These are phyloP conservation scores for Melanitta fusca DNA, from an alignment of 2,797 vertebrate genomes.

Conservation along the genomic window DNA sequence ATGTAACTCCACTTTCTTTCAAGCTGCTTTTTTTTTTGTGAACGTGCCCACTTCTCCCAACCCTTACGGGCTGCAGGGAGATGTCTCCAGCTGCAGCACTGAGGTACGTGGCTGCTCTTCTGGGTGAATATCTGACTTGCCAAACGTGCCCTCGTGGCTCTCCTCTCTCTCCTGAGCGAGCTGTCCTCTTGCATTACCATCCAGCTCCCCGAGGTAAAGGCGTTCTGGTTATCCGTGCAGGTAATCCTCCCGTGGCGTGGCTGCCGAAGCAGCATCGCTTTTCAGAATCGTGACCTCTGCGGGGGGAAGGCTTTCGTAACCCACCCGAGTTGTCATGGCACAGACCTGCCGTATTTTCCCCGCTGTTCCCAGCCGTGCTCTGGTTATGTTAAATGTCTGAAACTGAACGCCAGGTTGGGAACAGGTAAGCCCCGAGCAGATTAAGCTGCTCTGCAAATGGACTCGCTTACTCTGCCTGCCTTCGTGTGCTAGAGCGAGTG, in stretches of 20 bases:
- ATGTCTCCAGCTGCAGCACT: not conserved
- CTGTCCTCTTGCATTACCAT: rapidly evolving
- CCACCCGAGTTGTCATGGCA: not conserved
- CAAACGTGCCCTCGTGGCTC: not conserved
- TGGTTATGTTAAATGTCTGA: slow-evolving; percentile 3
- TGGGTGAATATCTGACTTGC: not conserved
- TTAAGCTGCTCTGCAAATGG: not conserved
- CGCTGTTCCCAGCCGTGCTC: not conserved
- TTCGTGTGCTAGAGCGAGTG: not conserved
- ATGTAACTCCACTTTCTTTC: too few species aligned
- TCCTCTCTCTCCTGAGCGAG: not conserved
- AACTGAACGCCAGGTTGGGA: slow-evolving; percentile 18
- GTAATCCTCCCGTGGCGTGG: not conserved
- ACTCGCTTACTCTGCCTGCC: not conserved
- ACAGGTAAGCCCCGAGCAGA: slow-evolving; percentile 60
- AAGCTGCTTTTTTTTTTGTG: not conserved
- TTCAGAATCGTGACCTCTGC: not conserved
- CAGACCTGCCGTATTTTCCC: not conserved
- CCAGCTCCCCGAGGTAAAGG: rapidly evolving
- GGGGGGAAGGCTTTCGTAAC: not conserved
- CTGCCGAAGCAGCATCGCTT: not conserved
- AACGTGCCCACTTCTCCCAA: not conserved
- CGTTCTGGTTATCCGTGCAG: not conserved
- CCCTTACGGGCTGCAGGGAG: not conserved
- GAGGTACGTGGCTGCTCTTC: not conserved